Percentiles rank a stretch among this genome's conserved stretches.
Conservation (phyloP, 2,888 invertebrate species). For the Pyrrhia umbra region DNA sequence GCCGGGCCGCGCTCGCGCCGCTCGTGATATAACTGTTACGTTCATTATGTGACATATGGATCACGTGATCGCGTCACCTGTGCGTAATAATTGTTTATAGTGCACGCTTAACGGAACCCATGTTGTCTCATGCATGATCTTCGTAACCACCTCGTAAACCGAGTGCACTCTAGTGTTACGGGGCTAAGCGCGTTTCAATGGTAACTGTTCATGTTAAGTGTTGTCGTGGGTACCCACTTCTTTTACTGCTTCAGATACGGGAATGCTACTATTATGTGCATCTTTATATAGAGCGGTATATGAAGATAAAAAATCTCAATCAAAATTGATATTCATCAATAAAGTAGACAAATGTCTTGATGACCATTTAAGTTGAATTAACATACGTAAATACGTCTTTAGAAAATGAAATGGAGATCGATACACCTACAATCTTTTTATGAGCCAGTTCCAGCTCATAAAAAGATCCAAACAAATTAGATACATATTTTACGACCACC, state of each 20-base stretch:
- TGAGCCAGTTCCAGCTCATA: conserved; percentile 6
- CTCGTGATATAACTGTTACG: conserved; percentile 83
- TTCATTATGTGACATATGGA: conserved; percentile 84
- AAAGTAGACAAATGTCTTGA: conserved; percentile 16
- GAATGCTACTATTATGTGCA: conserved; percentile 4
- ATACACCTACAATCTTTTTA: too few species aligned
- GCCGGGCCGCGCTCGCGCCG: conserved; percentile 70
- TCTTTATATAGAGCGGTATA: not conserved
- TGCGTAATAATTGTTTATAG: conserved; percentile 71
- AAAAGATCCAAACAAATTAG: conserved; percentile 23
- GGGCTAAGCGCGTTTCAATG: conserved; percentile 35
- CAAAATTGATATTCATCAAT: conserved; percentile 9
- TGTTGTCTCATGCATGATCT: conserved; percentile 62
- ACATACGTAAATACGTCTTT: not conserved
- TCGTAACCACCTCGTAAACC: conserved; percentile 33
- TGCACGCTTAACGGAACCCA: conserved; percentile 57
- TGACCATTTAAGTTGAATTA: conserved; percentile 1
- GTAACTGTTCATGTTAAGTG: conserved; percentile 43
- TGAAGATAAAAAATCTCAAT: not conserved
- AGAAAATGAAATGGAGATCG: not conserved
- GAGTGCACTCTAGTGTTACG: conserved; percentile 50
- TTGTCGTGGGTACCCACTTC: conserved; percentile 10
- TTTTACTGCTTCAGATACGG: conserved; percentile 42
- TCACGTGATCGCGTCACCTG: conserved; percentile 74
- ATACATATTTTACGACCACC: not conserved